A percentile compares a stretch with the other conserved stretches of the same genome.
phyloP scores from a whole-genome alignment of 2,888 invertebrate genomes.

The Drosophila pseudotakahashii region DNA sequence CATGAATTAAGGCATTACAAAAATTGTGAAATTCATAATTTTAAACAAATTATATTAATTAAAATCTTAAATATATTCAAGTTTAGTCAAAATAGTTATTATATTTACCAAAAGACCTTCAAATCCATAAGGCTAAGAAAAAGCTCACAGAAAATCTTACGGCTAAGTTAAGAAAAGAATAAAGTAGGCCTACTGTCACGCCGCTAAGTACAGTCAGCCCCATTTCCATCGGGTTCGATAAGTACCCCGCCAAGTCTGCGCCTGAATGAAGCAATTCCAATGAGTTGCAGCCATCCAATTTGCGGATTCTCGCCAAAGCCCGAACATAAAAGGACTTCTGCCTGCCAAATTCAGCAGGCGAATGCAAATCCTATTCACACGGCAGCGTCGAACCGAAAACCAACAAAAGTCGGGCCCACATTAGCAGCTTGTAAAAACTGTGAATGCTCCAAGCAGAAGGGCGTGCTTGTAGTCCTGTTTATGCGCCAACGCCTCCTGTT shows the following conservation, averaged over 20 bases:
- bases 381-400: neutral
- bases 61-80: no score
- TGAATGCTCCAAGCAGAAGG: slow-evolving; percentile 53
- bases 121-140: neutral
- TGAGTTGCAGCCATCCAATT: slow-evolving; percentile 27
- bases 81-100: no score
- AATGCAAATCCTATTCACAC: slow-evolving; percentile 45
- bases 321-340: slow-evolving; percentile 35
- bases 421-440: slow-evolving; percentile 72
- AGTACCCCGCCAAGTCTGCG: slow-evolving; percentile 17
- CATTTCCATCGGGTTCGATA: slow-evolving; percentile 5
- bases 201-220: slow-evolving; percentile 7
- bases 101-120: neutral
- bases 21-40: no score
- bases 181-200: slow-evolving; percentile 1
- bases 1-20: no score
- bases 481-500: slow-evolving; percentile 40
- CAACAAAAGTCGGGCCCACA: slow-evolving; percentile 52
- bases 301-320: slow-evolving; percentile 29
- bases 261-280: slow-evolving; percentile 29
- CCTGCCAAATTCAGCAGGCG: slow-evolving; percentile 31
- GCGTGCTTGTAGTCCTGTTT: slow-evolving; percentile 39
- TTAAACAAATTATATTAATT: no score
- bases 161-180: slow-evolving; percentile 6
- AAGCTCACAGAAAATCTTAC: neutral